Evolutionary conservation across 2,113 vertebrate genomes (phyloP).

Genomic region (Acanthochromis polyacanthus): DNA sequence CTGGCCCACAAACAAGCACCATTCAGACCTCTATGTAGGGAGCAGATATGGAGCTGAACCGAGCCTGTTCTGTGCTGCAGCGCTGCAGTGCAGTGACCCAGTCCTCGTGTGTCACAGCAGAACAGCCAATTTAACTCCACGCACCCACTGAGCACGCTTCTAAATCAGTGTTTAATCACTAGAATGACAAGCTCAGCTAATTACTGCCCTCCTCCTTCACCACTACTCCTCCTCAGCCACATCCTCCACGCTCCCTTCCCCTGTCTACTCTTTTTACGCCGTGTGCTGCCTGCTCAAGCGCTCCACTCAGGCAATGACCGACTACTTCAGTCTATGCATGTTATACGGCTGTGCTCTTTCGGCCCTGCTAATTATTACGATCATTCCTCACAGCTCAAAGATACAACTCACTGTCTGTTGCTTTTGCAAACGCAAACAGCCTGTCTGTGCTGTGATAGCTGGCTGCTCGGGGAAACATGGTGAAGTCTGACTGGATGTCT

Average conservation of each 20-base stretch:
- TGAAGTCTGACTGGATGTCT: constrained; percentile 37
- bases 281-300: constrained; percentile 35
- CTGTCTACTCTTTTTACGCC: constrained; percentile 25
- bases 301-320: constrained; percentile 41
- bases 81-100: constrained; percentile 60
- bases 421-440: constrained; percentile 16
- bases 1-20: constrained; percentile 34
- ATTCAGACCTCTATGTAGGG: constrained; percentile 10
- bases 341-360: constrained; percentile 46
- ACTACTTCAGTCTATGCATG: constrained; percentile 51
- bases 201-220: constrained; percentile 53
- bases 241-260: constrained; percentile 38
- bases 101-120: constrained; percentile 53
- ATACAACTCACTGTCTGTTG: constrained; percentile 36
- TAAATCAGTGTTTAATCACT: constrained; percentile 79
- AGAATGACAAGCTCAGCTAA: constrained; percentile 72
- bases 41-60: constrained; percentile 22
- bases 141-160: constrained; percentile 53
- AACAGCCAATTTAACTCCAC: constrained; percentile 62
- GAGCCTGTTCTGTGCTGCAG: constrained; percentile 29
- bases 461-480: not conserved
- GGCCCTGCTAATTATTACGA: constrained; percentile 67
- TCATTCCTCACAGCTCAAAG: constrained; percentile 44
- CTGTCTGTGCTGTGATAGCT: constrained; percentile 27
- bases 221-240: constrained; percentile 46